Evolutionary conservation across 2,797 vertebrate species (phyloP).

Genomic region (Thripadectes ignobilis): DNA sequence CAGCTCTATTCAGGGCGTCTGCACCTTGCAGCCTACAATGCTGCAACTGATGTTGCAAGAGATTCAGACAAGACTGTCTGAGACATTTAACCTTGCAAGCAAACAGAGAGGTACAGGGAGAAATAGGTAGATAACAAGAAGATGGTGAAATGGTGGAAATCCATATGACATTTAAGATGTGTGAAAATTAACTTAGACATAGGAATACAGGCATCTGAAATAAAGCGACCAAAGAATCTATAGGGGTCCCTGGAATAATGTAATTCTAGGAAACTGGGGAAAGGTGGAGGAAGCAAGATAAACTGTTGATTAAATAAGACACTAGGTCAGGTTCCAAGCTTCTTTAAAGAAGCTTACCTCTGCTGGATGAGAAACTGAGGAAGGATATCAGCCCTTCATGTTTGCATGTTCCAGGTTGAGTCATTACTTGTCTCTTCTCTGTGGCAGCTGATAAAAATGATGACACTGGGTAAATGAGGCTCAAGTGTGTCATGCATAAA

Average conservation of each 20-base stretch:
- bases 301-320: not conserved
- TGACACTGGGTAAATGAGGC: rapidly evolving
- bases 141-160: not conserved
- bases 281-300: not conserved
- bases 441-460: not conserved
- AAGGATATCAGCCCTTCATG: not conserved
- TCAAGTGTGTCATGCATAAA: not conserved
- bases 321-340: not conserved
- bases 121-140: not conserved
- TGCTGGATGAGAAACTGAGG: not conserved
- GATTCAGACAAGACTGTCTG: not conserved
- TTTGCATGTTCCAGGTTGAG: not conserved
- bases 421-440: not conserved
- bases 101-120: not conserved
- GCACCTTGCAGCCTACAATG: not conserved
- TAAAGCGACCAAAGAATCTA: not conserved
- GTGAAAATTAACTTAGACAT: not conserved
- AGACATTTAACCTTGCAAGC: not conserved
- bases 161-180: not conserved
- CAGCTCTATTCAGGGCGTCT: not conserved
- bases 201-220: not conserved
- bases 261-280: not conserved
- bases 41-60: not conserved
- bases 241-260: not conserved
- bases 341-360: not conserved